A percentile compares a stretch with the other conserved stretches of the same genome.
These are phyloP conservation scores for Tiaroga cobitis DNA, from an alignment of 2,797 vertebrate species.

Conservation along the genomic window DNA sequence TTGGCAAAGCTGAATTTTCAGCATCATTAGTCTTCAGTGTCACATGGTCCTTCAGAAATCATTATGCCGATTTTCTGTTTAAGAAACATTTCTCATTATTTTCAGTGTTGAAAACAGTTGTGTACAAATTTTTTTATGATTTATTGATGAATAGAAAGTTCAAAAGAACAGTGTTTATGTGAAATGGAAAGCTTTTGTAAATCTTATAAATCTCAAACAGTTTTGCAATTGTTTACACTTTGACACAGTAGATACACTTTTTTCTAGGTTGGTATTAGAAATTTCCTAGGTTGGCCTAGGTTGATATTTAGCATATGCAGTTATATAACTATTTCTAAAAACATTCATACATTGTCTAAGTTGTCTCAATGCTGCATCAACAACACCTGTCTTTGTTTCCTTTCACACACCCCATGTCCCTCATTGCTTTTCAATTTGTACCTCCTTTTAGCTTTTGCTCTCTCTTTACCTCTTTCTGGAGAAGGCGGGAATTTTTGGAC, in stretches of 20 bases:
- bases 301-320: not conserved
- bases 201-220: not conserved
- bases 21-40: too few species aligned
- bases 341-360: not conserved
- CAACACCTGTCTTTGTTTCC: not conserved
- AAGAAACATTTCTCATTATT: too few species aligned
- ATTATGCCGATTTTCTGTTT: too few species aligned
- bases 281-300: not conserved
- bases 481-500: not conserved
- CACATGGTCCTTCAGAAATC: too few species aligned
- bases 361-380: not conserved
- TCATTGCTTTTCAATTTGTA: slow-evolving; percentile 6
- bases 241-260: not conserved
- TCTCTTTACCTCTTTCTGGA: not conserved
- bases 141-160: too few species aligned
- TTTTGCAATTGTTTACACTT: not conserved
- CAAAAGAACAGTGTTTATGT: too few species aligned
- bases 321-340: not conserved
- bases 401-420: not conserved
- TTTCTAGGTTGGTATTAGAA: not conserved
- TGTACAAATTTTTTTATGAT: too few species aligned
- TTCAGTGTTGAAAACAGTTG: too few species aligned
- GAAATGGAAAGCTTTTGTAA: too few species aligned
- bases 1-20: too few species aligned
- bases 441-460: too few species aligned